phyloP scores from a whole-genome alignment of 2,797 vertebrate species.

The Holocentrus rufus region DNA sequence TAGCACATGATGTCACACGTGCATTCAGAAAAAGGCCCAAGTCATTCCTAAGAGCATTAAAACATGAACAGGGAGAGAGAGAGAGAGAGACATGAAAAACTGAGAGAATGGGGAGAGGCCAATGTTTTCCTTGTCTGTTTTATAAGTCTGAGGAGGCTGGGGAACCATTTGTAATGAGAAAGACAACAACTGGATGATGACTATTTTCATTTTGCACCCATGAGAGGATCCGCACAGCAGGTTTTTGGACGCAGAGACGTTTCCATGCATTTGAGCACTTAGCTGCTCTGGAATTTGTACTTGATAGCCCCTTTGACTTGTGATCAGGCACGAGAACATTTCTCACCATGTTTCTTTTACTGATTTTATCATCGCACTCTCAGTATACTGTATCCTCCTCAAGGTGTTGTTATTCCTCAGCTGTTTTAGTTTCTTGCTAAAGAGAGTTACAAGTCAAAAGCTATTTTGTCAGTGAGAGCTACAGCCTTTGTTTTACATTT shows the following conservation, averaged over 20 bases:
- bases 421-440: too few relatives aligned
- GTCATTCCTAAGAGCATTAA: slow-evolving; percentile 36
- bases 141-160: slow-evolving; percentile 40
- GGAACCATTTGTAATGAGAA: slow-evolving; percentile 57
- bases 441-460: too few relatives aligned
- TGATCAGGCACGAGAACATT: too few relatives aligned
- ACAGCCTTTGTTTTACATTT: too few relatives aligned
- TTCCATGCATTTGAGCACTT: slow-evolving; percentile 48
- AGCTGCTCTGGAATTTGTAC: slow-evolving; percentile 20
- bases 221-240: slow-evolving; percentile 48
- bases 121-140: slow-evolving; percentile 61
- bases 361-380: too few relatives aligned
- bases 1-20: slow-evolving; percentile 29
- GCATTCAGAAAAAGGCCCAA: slow-evolving; percentile 41
- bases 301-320: neutral
- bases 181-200: slow-evolving; percentile 57
- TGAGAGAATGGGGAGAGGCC: slow-evolving; percentile 39
- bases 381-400: too few relatives aligned
- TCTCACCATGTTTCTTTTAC: too few relatives aligned
- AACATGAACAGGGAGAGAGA: slow-evolving; percentile 53
- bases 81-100: slow-evolving; percentile 8
- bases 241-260: slow-evolving; percentile 36
- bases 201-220: slow-evolving; percentile 27
- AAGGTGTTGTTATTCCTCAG: too few relatives aligned
- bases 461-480: too few relatives aligned